Percentiles rank a stretch among this genome's conserved stretches.
Conservation (phyloP, 2,888 invertebrate genomes). For the Harpagoxenus sublaevis region DNA sequence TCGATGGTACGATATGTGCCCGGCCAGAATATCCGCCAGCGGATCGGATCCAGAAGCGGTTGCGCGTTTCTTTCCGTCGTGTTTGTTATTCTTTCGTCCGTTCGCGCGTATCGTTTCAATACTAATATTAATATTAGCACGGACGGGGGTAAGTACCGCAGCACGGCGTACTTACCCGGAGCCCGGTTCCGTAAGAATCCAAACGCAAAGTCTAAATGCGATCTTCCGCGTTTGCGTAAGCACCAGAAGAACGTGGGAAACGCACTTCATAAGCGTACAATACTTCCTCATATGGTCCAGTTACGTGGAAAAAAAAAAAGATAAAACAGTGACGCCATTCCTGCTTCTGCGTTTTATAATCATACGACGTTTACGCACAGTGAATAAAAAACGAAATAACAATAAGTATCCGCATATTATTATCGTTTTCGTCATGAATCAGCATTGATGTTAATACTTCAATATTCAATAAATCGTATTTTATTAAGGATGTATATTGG, state of each 20-base stretch:
- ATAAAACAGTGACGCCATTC: constrained; percentile 21
- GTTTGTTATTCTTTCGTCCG: constrained; percentile 70
- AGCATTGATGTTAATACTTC: background rate
- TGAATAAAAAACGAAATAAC: background rate
- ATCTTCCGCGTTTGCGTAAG: constrained; percentile 54
- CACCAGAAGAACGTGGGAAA: constrained; percentile 67
- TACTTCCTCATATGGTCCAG: constrained; percentile 55
- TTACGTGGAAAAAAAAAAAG: background rate
- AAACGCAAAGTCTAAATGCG: constrained; percentile 26
- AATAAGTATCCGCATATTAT: background rate
- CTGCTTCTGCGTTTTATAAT: constrained; percentile 10
- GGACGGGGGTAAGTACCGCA: constrained; percentile 44
- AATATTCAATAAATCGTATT: background rate
- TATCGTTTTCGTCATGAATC: background rate
- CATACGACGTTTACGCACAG: background rate
- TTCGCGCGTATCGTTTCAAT: constrained; percentile 33
- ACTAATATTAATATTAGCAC: constrained; percentile 72
- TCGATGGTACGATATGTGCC: constrained; percentile 51
- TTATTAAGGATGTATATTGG: background rate
- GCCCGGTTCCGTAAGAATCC: background rate
- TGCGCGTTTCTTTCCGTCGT: constrained; percentile 56
- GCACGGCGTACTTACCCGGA: constrained; percentile 32
- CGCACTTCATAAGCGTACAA: constrained; percentile 32
- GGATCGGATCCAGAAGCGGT: constrained; percentile 77
- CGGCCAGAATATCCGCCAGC: constrained; percentile 77